Evolutionary conservation across 1,140 invertebrate species (phyloP), one percentile per base, ranked within the genome.

Genomic region (Globodera ellingtonae): DNA sequence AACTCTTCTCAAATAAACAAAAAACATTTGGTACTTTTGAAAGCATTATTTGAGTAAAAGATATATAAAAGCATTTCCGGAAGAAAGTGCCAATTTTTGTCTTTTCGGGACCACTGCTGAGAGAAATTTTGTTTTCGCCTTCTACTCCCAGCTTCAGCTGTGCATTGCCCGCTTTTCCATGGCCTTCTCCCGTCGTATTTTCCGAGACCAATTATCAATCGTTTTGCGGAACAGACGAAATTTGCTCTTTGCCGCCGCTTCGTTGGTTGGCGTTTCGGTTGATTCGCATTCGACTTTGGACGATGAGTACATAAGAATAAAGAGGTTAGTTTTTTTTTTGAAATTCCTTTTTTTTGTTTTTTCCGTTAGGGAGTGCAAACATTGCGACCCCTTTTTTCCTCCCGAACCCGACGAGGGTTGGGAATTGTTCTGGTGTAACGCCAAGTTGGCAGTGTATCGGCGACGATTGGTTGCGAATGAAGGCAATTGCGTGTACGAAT

Each of bases 401-500:
- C 52, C 75, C 65, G 67, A 81, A 24, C 21, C 48, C 7, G 72
- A 48, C 24, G 80, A 79, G 18, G 72, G 59, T 24, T 81, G 80
- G 80, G 79, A 81, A 69, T 46, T 52, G 44, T 78, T 81, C 15
- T 81, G 72, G 46, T 44, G 59, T 10, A 75, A 71, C 72, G 24
- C 7, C 0, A 79, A 24, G 8, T 78, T 79, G 35, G 24, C 66
- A 46, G 81, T 82, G 47, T 82, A 72, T 79, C 81, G 81, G 56
- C 66, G 69, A 18, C 18, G 35, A 76, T 15, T 65, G 6, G 56
- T 52, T 44, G 69, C 62, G 8, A 62, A 72, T 21, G 78, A 48
- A 18, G 84, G 81, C 15, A 84, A 50, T 35, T n/a, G 65, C 50
- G 52, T 82, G 44, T 84, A 84, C 65, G 84, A 84, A 70, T 84